Percentiles rank a stretch among this genome's conserved stretches.
These are phyloP conservation scores for Watersipora subatra DNA, from an alignment of 1,140 invertebrate genomes.

Conservation along the genomic window DNA sequence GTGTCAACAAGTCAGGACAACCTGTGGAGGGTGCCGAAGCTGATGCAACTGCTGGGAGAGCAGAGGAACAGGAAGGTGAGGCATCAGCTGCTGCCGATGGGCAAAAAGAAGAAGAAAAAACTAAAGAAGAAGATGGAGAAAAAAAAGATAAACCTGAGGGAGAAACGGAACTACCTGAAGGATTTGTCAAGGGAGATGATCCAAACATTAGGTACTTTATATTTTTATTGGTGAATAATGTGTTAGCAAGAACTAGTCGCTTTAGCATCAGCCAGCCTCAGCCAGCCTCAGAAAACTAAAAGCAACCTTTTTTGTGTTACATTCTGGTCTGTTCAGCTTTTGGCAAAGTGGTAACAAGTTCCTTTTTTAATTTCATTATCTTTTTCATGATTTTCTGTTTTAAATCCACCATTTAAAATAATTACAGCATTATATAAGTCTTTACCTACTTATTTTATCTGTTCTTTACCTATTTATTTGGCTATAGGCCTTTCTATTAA, in stretches of 20 bases:
- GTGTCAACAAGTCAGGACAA: background rate
- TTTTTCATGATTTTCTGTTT: no score
- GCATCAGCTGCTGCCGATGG: background rate
- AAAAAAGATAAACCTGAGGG: background rate
- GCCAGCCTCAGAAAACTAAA: no score
- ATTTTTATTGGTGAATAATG: background rate
- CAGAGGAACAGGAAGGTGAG: background rate
- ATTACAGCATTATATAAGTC: no score
- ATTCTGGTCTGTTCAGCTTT: no score
- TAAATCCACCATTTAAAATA: no score
- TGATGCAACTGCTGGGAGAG: background rate
- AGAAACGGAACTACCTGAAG: background rate
- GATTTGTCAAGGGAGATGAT: background rate
- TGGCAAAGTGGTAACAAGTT: no score
- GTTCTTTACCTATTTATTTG: no score
- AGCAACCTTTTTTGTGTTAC: no score
- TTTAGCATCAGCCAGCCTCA: no score
- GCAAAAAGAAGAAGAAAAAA: constrained; percentile 4
- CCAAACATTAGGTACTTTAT: background rate
- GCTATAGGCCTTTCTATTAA: no score
- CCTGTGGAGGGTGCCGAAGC: background rate
- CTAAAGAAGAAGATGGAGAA: constrained; percentile 4
- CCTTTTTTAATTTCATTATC: no score
- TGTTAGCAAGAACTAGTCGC: background rate
- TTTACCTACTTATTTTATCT: no score